These are phyloP conservation scores for Ceryle rudis DNA, from an alignment of 2,797 vertebrate genomes.

Conservation along the genomic window DNA sequence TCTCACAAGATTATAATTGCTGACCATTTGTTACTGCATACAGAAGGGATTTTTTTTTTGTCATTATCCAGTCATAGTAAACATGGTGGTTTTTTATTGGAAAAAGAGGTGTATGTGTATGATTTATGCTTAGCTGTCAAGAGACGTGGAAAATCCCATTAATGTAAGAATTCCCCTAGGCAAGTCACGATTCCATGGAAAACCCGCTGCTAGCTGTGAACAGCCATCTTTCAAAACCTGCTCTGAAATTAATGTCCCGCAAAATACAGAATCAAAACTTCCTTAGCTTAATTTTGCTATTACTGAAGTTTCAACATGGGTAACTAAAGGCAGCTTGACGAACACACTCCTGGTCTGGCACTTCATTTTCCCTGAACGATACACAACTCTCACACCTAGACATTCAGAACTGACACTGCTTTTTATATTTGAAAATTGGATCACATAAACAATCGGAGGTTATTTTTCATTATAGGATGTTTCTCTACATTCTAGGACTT, in stretches of 20 bases:
- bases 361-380: background rate
- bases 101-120: background rate
- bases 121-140: conserved; percentile 22
- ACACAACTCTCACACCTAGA: background rate
- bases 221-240: conserved; percentile 13
- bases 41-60: background rate
- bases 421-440: background rate
- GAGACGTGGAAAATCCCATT: conserved; percentile 48
- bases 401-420: background rate
- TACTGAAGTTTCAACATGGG: background rate
- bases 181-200: conserved; percentile 6
- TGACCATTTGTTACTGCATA: background rate
- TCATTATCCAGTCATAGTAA: background rate
- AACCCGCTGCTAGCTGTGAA: conserved; percentile 19
- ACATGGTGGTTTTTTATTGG: background rate
- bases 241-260: background rate
- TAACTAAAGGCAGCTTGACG: background rate
- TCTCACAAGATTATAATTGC: background rate
- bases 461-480: background rate
- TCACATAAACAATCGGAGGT: background rate
- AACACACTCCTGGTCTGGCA: background rate
- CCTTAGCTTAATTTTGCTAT: background rate
- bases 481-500: background rate
- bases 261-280: background rate
- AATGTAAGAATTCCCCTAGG: conserved; percentile 17